Evolutionary conservation across 2,888 invertebrate genomes (phyloP).

Genomic region (Chydorus sphaericus): DNA sequence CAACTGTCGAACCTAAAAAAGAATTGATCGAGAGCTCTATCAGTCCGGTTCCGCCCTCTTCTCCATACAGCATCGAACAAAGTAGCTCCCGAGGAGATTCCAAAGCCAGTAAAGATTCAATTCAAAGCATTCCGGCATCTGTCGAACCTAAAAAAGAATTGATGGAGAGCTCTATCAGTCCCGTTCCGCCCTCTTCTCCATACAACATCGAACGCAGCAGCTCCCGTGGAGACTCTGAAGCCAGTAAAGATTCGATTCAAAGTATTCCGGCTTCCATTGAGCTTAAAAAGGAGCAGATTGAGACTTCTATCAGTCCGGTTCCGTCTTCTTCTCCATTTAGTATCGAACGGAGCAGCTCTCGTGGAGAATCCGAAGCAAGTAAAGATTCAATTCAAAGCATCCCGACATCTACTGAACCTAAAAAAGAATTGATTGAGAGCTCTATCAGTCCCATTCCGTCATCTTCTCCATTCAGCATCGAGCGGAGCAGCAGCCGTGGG

Average conservation of each 20-base stretch:
- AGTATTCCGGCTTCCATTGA: too few species aligned
- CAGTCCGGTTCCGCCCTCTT: not conserved
- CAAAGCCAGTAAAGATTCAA: not conserved
- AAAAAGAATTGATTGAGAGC: not conserved
- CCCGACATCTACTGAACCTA: not conserved
- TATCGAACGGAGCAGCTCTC: not conserved
- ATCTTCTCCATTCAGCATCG: slow-evolving; percentile 1
- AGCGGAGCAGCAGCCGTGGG: not conserved
- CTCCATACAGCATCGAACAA: not conserved
- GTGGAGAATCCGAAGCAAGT: not conserved
- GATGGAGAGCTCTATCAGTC: too few species aligned
- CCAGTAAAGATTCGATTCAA: too few species aligned
- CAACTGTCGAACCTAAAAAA: too few species aligned
- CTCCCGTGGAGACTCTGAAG: too few species aligned
- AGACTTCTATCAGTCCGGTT: not conserved
- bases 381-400: not conserved
- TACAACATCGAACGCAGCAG: too few species aligned
- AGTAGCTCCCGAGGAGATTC: not conserved
- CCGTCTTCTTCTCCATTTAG: slow-evolving; percentile 1
- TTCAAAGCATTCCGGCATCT: not conserved
- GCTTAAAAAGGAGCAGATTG: not conserved
- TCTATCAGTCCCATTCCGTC: not conserved
- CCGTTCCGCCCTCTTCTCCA: too few species aligned
- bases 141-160: too few species aligned
- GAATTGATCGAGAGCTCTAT: not conserved